Conservation (phyloP, 1,140 invertebrate species). For the Leptonema lineaticorne region DNA sequence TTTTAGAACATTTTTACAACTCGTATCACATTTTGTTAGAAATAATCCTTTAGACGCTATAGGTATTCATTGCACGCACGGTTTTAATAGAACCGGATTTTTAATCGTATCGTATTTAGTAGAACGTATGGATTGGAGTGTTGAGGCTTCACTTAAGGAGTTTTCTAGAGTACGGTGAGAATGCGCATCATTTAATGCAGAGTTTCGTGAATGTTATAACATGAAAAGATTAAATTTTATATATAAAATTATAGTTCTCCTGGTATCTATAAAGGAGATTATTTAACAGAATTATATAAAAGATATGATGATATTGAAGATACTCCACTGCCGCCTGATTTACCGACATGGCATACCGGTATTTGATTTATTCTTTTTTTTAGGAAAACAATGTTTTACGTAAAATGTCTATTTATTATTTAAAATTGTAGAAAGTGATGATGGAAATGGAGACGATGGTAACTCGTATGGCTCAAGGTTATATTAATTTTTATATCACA, state of each 20-base stretch:
- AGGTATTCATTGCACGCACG: conserved; percentile 97
- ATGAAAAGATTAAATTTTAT: not conserved
- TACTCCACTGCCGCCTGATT: conserved; percentile 67
- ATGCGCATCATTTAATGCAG: conserved; percentile 24
- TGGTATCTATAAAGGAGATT: conserved; percentile 79
- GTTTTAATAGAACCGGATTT: conserved; percentile 97
- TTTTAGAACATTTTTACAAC: conserved; percentile 66
- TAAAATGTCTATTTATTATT: no score
- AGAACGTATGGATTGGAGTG: conserved; percentile 71
- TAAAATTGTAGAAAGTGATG: conserved; percentile 38
- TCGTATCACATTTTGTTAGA: conserved; percentile 78
- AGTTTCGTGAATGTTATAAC: not conserved
- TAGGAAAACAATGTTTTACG: no score
- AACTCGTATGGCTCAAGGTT: conserved; percentile 37
- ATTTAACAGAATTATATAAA: conserved; percentile 69
- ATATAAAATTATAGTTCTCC: conserved; percentile 57
- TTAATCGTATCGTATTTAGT: conserved; percentile 90
- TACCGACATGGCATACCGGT: conserved; percentile 84
- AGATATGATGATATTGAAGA: conserved; percentile 78
- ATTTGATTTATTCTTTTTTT: not conserved
- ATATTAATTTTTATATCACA: no score
- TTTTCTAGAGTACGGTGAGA: conserved; percentile 73
- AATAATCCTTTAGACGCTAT: conserved; percentile 78
- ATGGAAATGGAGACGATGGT: conserved; percentile 27
- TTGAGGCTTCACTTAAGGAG: conserved; percentile 76